These are phyloP conservation scores for Meloidogyne floridensis DNA, from an alignment of 1,140 invertebrate species.

Conservation along the genomic window DNA sequence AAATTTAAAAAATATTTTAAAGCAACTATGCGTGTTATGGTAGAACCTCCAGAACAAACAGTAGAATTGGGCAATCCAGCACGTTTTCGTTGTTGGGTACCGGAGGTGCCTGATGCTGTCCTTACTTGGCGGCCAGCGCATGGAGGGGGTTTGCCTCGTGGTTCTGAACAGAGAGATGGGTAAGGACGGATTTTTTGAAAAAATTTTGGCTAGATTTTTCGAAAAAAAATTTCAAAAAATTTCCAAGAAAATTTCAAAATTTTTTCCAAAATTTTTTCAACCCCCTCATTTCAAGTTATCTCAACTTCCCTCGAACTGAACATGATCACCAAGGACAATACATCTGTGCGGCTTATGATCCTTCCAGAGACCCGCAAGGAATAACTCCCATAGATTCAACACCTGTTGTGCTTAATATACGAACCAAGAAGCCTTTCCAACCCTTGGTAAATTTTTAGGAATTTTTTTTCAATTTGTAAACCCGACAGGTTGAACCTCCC, in stretches of 20 bases:
- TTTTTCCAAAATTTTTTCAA: no score
- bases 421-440: conserved; percentile 30
- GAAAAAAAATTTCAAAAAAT: not conserved
- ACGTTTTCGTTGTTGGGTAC: conserved; percentile 63
- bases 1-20: not conserved
- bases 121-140: conserved; percentile 55
- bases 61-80: conserved; percentile 58
- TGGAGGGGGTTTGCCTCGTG: conserved; percentile 54
- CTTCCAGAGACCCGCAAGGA: conserved; percentile 39
- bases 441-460: not conserved
- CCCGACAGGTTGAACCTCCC: conserved; percentile 54
- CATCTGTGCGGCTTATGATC: conserved; percentile 61
- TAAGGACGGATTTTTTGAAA: not conserved
- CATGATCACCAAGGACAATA: conserved; percentile 48
- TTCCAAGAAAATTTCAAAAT: conserved; percentile 22
- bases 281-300: not conserved
- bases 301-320: conserved; percentile 47
- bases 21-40: conserved; percentile 48
- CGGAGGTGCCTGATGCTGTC: conserved; percentile 58
- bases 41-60: conserved; percentile 57
- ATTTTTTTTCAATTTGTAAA: no score
- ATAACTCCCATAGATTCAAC: conserved; percentile 44
- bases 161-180: conserved; percentile 52
- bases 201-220: no score
- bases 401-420: conserved; percentile 45